These are phyloP conservation scores for Lampropteryx suffumata DNA, from an alignment of 2,888 invertebrate genomes.

Conservation along the genomic window DNA sequence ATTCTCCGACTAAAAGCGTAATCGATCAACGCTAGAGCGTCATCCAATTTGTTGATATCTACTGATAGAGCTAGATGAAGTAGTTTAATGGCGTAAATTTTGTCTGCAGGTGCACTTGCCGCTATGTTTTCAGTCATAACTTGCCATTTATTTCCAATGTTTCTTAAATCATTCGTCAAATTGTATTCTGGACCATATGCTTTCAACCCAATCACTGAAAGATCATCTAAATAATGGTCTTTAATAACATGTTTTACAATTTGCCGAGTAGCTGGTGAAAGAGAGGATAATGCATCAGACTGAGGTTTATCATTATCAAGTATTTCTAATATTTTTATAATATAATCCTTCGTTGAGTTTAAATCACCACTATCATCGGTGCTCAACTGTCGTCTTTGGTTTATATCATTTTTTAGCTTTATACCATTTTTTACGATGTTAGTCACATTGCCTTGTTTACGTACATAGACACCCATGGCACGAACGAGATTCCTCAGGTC, in stretches of 20 bases:
- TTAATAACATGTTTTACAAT: constrained; percentile 53
- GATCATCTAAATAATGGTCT: constrained; percentile 42
- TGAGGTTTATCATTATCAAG: constrained; percentile 45
- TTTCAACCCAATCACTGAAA: constrained; percentile 31
- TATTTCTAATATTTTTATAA: constrained; percentile 47
- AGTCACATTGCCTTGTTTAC: constrained; percentile 35
- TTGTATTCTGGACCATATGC: constrained; percentile 45
- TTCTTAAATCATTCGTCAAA: constrained; percentile 45
- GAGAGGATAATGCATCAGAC: constrained; percentile 38
- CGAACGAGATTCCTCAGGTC: constrained; percentile 48
- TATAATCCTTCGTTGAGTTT: constrained; percentile 31
- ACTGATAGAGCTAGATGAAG: constrained; percentile 49
- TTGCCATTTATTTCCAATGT: constrained; percentile 52
- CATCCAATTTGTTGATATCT: constrained; percentile 54
- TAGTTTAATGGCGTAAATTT: constrained; percentile 52
- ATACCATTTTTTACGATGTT: constrained; percentile 18
- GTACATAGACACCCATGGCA: constrained; percentile 53
- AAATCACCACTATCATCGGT: constrained; percentile 2
- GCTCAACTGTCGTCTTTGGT: constrained; percentile 5
- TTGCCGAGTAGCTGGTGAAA: constrained; percentile 45
- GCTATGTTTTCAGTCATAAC: constrained; percentile 38
- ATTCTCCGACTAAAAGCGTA: constrained; percentile 53
- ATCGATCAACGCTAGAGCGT: constrained; percentile 45
- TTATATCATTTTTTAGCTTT: constrained; percentile 15
- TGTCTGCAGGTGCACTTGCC: constrained; percentile 39